These are phyloP conservation scores for Enteromius thamalakanensis DNA, from an alignment of 2,797 vertebrate species.

Conservation along the genomic window DNA sequence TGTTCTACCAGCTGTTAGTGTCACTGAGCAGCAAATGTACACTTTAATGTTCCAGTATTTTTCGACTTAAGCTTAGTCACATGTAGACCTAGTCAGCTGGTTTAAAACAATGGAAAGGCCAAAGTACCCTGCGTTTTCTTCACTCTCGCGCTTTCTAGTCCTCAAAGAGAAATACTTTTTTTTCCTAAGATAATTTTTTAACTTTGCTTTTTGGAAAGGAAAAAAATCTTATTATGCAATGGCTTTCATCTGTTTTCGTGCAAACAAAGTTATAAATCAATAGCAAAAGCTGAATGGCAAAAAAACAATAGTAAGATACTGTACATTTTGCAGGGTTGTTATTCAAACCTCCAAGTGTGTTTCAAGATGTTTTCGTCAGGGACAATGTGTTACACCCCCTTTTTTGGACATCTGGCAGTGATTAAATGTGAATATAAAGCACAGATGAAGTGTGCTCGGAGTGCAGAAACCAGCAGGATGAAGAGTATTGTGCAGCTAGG, in stretches of 20 bases:
- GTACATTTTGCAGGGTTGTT: background rate
- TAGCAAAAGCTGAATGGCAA: background rate
- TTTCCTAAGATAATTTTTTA: background rate
- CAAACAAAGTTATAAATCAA: slow-evolving; percentile 5
- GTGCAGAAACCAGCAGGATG: slow-evolving; percentile 59
- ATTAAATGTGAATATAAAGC: slow-evolving; percentile 57
- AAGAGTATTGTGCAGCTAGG: slow-evolving; percentile 52
- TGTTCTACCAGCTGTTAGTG: background rate
- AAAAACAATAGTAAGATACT: background rate
- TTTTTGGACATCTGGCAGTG: slow-evolving; percentile 40
- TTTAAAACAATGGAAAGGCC: slow-evolving; percentile 27
- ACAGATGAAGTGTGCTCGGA: background rate
- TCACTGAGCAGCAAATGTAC: slow-evolving; percentile 21
- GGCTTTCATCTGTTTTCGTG: background rate
- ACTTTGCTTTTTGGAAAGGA: background rate
- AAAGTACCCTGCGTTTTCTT: slow-evolving; percentile 31
- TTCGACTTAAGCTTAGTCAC: slow-evolving; percentile 50
- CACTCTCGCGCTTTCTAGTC: background rate
- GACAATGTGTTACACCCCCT: slow-evolving; percentile 22
- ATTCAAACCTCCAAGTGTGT: slow-evolving; percentile 16
- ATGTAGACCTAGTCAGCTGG: slow-evolving; percentile 48
- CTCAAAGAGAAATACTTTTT: background rate
- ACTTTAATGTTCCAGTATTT: slow-evolving; percentile 23
- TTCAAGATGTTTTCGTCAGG: slow-evolving; percentile 3
- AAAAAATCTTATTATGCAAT: background rate